These are phyloP conservation scores for Otus sunia DNA, from an alignment of 2,113 vertebrate species.

Conservation along the genomic window DNA sequence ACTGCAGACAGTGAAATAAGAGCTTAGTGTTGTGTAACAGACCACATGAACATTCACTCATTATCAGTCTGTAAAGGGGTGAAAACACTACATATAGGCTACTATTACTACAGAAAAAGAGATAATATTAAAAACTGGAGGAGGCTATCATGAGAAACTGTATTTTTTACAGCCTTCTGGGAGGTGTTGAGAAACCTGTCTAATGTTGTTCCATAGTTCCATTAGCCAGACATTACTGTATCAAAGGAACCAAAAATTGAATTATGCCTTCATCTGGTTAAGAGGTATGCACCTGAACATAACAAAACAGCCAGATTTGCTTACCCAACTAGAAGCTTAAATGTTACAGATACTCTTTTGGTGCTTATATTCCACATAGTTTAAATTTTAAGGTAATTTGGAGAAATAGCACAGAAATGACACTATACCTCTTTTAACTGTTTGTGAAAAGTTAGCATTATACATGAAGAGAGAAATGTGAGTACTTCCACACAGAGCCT, in stretches of 20 bases:
- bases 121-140: not conserved
- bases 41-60: constrained; percentile 57
- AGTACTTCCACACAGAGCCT: not conserved
- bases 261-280: not conserved
- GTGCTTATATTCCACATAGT: not conserved
- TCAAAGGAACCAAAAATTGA: constrained; percentile 2
- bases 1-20: constrained; percentile 65
- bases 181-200: not conserved
- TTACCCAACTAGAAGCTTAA: not conserved
- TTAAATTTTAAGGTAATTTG: not conserved
- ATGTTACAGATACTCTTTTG: not conserved
- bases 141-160: not conserved
- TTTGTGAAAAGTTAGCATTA: not conserved
- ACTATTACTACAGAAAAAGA: not conserved
- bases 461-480: not conserved
- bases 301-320: not conserved
- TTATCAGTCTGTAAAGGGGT: constrained; percentile 39
- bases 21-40: constrained; percentile 46
- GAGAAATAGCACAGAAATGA: not conserved
- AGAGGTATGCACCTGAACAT: not conserved
- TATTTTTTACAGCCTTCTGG: constrained; percentile 1
- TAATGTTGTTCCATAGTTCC: not conserved
- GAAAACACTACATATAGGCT: constrained; percentile 12
- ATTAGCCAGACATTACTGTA: not conserved
- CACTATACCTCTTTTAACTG: not conserved